A percentile compares a stretch with the other conserved stretches of the same genome.
Conservation (phyloP, 2,888 invertebrate genomes). For the Drosophila emarginata region DNA sequence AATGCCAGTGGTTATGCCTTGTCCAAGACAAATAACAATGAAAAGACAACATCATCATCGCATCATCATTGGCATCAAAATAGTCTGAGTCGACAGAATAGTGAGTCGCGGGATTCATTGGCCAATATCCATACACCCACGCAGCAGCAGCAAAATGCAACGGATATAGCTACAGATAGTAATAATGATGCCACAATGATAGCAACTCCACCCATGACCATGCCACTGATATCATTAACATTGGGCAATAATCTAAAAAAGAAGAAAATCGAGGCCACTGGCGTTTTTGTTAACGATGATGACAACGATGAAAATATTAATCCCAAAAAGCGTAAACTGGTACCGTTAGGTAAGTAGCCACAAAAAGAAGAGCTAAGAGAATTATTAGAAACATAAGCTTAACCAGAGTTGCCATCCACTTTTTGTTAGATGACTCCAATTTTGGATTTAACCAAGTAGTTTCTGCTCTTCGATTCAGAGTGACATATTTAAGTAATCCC, state of each 20-base stretch:
- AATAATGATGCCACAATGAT: conserved; percentile 39
- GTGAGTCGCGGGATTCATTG: conserved; percentile 79
- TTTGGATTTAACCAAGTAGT: too few relatives aligned
- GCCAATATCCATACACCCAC: conserved; percentile 63
- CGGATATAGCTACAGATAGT: conserved; percentile 27
- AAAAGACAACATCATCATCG: conserved; percentile 28
- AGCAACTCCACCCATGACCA: conserved; percentile 79
- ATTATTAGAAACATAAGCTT: too few relatives aligned
- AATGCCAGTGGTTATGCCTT: conserved; percentile 79
- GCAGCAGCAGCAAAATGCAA: conserved; percentile 31
- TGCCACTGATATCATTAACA: conserved; percentile 82
- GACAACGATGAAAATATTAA: conserved; percentile 85
- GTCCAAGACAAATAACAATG: conserved; percentile 55
- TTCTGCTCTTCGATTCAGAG: too few relatives aligned
- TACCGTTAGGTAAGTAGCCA: conserved; percentile 86
- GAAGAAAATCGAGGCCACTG: conserved; percentile 90
- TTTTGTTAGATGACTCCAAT: too few relatives aligned
- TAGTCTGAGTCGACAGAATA: conserved; percentile 69
- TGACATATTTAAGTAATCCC: too few relatives aligned
- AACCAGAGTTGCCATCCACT: too few relatives aligned
- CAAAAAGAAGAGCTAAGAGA: too few relatives aligned
- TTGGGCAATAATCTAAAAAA: conserved; percentile 82
- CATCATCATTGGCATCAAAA: conserved; percentile 15
- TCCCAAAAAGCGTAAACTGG: conserved; percentile 89
- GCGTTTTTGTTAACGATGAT: conserved; percentile 93